A percentile compares a stretch with the other conserved stretches of the same genome.
phyloP scores from a whole-genome alignment of 37 sponge, comb jelly and placozoan species.

The Bolinopsis microptera region DNA sequence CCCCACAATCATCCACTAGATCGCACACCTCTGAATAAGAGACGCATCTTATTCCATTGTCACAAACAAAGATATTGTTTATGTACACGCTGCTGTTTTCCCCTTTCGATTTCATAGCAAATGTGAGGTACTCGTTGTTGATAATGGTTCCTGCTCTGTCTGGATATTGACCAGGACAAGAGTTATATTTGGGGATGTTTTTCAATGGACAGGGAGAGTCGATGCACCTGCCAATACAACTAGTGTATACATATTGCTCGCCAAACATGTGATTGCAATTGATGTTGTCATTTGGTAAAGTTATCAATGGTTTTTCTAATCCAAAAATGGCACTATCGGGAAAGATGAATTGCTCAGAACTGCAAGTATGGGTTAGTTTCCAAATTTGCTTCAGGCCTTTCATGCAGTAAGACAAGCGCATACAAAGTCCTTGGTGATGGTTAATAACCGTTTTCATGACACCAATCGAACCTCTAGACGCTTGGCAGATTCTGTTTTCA shows the following conservation, averaged over 20 bases:
- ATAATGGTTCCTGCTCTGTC: neutral
- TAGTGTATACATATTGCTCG: neutral
- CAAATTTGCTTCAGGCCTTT: neutral
- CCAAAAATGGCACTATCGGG: neutral
- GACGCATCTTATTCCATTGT: neutral
- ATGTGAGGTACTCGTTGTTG: neutral
- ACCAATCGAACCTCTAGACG: neutral
- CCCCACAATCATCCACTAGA: slow-evolving; percentile 8
- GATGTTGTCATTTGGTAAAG: neutral
- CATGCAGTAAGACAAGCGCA: neutral
- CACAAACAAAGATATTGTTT: neutral
- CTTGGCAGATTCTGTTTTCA: neutral
- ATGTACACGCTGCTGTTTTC: neutral
- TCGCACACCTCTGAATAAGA: neutral
- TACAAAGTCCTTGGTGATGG: neutral
- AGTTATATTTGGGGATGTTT: neutral
- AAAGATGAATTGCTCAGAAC: neutral
- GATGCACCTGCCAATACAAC: neutral
- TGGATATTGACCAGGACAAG: neutral
- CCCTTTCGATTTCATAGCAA: neutral
- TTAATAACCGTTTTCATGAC: neutral
- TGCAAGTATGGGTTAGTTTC: neutral
- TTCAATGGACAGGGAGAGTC: neutral
- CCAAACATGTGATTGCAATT: neutral
- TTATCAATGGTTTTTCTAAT: neutral